Evolutionary conservation across 2,113 vertebrate species (phyloP).

Genomic region (Nanorana parkeri): DNA sequence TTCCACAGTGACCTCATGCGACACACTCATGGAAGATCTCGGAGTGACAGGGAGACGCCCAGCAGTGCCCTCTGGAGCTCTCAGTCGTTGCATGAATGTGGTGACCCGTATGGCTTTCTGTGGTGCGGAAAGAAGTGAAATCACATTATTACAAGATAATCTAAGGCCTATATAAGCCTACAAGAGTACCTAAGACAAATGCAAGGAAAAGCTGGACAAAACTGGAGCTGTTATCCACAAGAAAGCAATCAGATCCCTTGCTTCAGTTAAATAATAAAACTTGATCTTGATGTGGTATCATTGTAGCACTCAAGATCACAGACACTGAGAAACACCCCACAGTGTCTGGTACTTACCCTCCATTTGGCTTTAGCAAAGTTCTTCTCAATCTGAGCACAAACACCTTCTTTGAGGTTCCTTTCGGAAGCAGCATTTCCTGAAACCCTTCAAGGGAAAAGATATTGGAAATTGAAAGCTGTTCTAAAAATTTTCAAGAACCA

Average conservation of each 20-base stretch:
- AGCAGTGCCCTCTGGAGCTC: constrained; percentile 70
- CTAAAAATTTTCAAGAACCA: too few relatives aligned
- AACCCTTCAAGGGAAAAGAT: constrained; percentile 70
- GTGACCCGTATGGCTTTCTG: constrained; percentile 88
- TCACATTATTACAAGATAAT: background rate
- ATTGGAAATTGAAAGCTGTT: background rate
- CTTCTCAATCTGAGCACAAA: constrained; percentile 87
- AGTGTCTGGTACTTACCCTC: constrained; percentile 72
- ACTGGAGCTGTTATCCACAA: too few relatives aligned
- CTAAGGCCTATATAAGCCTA: too few relatives aligned
- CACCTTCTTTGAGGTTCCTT: constrained; percentile 84
- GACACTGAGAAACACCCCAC: too few relatives aligned
- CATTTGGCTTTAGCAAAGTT: constrained; percentile 88
- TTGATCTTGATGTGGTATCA: too few relatives aligned
- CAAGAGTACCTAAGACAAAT: too few relatives aligned
- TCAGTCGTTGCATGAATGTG: constrained; percentile 84
- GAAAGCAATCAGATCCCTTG: too few relatives aligned
- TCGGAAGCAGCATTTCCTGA: constrained; percentile 82
- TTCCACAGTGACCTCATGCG: constrained; percentile 75
- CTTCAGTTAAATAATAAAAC: too few relatives aligned
- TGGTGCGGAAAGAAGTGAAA: background rate
- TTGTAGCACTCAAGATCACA: background rate
- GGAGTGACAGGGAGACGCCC: constrained; percentile 64
- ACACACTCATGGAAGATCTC: constrained; percentile 63
- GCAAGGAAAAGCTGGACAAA: too few relatives aligned